Evolutionary conservation across 2,113 vertebrate species (phyloP).

Genomic region (Madoqua kirkii): DNA sequence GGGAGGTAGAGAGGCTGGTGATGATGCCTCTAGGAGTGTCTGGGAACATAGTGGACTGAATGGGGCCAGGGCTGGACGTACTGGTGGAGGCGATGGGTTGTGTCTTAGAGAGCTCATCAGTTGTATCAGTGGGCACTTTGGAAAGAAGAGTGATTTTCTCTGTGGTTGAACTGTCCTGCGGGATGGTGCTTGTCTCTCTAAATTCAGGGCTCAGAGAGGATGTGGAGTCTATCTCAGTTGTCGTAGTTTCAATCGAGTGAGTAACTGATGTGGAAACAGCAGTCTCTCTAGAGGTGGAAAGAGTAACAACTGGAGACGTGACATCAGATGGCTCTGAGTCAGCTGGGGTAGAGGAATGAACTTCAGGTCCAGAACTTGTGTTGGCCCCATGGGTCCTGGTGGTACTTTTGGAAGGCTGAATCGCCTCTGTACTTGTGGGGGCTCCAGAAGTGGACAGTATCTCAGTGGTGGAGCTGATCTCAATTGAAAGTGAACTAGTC

Average conservation of each 20-base stretch:
- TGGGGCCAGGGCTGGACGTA: not conserved
- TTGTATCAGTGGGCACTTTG: not conserved
- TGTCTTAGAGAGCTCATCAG: not conserved
- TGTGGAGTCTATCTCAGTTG: no score
- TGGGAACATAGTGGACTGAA: fast-evolving
- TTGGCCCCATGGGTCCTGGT: not conserved
- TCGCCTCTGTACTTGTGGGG: no score
- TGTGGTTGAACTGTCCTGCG: not conserved
- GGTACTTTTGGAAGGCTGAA: fast-evolving
- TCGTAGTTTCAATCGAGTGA: not conserved
- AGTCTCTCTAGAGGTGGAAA: not conserved
- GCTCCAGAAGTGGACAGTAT: not conserved
- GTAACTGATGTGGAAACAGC: not conserved
- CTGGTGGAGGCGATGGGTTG: not conserved
- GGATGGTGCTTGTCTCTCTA: not conserved
- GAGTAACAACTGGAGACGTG: fast-evolving
- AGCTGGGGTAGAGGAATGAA: not conserved
- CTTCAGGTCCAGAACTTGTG: not conserved
- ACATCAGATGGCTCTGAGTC: not conserved
- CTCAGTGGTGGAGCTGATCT: not conserved
- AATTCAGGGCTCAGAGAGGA: no score
- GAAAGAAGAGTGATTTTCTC: no score
- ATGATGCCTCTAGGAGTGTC: not conserved
- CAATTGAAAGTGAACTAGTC: not conserved
- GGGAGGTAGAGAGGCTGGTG: not conserved